Base-by-base conservation (phyloP, 2,888 invertebrate genomes). In the Erebia ligea region DNA sequence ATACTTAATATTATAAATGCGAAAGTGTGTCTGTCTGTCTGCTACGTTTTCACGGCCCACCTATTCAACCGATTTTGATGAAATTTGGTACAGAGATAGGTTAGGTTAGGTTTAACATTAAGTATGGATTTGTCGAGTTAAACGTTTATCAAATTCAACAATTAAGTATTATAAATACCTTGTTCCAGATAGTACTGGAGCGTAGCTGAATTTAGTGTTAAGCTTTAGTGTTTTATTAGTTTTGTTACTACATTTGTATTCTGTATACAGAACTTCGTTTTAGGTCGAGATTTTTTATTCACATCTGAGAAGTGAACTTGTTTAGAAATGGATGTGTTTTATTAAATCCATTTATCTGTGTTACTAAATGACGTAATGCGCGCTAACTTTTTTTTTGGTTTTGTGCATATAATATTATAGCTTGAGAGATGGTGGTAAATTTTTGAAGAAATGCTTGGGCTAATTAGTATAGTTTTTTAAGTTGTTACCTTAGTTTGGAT, bases 181-280 rank as follows among this genome's bases (percentile, higher is more conserved):
- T 66, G 66, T 66, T 66, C 45, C 66, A 66, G 66, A 42, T 56
- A 56, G 15, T 48, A 10, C 40, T 15, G 45, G 64, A 19, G 48
- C 19, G 15, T 64, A 69, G 69, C 48, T 45, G 48, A 69, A 57
- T 63, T 40, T 57, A 48, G 11, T n/a, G 25, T 13, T 64, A 69
- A 63, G 63, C 48, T 40, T 19, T 45, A 68, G 19, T 25, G 40
- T 61, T 61, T 64, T 10, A 40, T 54, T 50, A 21, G 21, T n/a
- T 62, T 63, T 48, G 19, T 63, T 48, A 9, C 17, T 40, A 9
- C 50, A 50, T 63, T 48, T 25, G 15, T 57, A 57, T 25, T 40
- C 54, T 63, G 34, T 61, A 61, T 42, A 42, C 61, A 45, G 40
- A 19, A 19, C 15, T 8, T 57, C 8, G 19, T 48, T 63, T 50